phyloP scores from a whole-genome alignment of 2,888 invertebrate genomes.

The Laspeyria flexula region DNA sequence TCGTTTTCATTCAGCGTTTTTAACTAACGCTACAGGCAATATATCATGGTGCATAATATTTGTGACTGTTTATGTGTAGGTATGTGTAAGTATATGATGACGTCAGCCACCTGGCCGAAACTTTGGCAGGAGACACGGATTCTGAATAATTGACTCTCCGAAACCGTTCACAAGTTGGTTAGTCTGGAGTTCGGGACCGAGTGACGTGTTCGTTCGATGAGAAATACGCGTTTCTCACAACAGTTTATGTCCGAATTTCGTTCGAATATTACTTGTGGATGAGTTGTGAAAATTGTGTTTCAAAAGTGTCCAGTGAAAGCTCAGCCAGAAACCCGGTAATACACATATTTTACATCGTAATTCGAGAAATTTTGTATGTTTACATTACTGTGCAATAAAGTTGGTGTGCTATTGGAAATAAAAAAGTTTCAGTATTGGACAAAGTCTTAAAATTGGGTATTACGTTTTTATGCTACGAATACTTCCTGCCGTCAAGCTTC shows the following conservation, averaged over 20 bases:
- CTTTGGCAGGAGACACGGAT: slow-evolving; percentile 82
- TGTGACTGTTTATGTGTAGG: slow-evolving; percentile 59
- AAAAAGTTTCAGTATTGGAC: slow-evolving; percentile 36
- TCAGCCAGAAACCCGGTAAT: slow-evolving; percentile 10
- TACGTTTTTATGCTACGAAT: slow-evolving; percentile 44
- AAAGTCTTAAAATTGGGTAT: slow-evolving; percentile 38
- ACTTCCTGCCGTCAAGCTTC: slow-evolving; percentile 41
- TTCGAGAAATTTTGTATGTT: slow-evolving; percentile 29
- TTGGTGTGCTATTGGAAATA: slow-evolving; percentile 34
- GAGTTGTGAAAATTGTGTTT: slow-evolving; percentile 35
- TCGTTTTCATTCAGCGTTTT: slow-evolving; percentile 33
- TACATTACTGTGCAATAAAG: slow-evolving; percentile 39
- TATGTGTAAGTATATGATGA: slow-evolving; percentile 65
- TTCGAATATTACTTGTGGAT: slow-evolving; percentile 43
- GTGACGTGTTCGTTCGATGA: slow-evolving; percentile 60
- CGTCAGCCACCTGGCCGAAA: slow-evolving; percentile 80
- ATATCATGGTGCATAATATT: slow-evolving; percentile 71
- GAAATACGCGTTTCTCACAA: slow-evolving; percentile 38
- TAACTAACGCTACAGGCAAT: slow-evolving; percentile 60
- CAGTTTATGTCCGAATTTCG: slow-evolving; percentile 45
- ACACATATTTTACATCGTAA: slow-evolving; percentile 2
- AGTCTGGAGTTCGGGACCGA: slow-evolving; percentile 78
- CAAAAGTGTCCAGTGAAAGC: slow-evolving; percentile 26
- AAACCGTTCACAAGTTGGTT: slow-evolving; percentile 75
- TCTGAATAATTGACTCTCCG: slow-evolving; percentile 79